phyloP scores from a whole-genome alignment of 2,113 vertebrate genomes.

The Chaetorhynchus papuensis region DNA sequence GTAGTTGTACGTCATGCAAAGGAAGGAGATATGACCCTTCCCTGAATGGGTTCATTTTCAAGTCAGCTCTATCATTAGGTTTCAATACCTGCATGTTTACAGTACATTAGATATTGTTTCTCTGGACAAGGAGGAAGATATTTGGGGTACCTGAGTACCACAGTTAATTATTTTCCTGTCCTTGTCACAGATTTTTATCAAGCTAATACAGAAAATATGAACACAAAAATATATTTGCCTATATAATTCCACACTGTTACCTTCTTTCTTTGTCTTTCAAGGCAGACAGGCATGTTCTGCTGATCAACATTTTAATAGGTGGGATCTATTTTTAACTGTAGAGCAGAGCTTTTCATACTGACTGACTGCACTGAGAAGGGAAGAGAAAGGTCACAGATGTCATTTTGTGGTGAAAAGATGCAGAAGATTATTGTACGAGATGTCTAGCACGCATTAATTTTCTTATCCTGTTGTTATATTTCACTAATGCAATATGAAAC shows the following conservation, averaged over 20 bases:
- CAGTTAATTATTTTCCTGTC: background rate
- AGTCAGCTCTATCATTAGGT: background rate
- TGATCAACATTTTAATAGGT: background rate
- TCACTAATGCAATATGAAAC: slow-evolving; percentile 2
- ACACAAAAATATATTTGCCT: background rate
- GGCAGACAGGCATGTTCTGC: background rate
- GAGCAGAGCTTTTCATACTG: background rate
- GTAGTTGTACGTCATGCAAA: background rate
- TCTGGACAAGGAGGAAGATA: background rate
- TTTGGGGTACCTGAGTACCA: background rate
- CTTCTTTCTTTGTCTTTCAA: background rate
- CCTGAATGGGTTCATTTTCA: background rate
- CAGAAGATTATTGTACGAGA: background rate
- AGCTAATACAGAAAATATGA: background rate
- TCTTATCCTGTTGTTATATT: background rate
- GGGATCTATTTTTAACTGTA: background rate
- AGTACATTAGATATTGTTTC: background rate
- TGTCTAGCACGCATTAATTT: background rate
- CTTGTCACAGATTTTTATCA: background rate
- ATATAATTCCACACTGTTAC: rapidly evolving
- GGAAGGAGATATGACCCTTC: background rate
- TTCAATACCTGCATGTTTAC: background rate
- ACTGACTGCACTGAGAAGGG: background rate
- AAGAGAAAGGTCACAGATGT: slow-evolving; percentile 32
- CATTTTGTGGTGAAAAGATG: background rate